These are phyloP conservation scores for Coelopa pilipes DNA, from an alignment of 2,888 invertebrate species.

Conservation along the genomic window DNA sequence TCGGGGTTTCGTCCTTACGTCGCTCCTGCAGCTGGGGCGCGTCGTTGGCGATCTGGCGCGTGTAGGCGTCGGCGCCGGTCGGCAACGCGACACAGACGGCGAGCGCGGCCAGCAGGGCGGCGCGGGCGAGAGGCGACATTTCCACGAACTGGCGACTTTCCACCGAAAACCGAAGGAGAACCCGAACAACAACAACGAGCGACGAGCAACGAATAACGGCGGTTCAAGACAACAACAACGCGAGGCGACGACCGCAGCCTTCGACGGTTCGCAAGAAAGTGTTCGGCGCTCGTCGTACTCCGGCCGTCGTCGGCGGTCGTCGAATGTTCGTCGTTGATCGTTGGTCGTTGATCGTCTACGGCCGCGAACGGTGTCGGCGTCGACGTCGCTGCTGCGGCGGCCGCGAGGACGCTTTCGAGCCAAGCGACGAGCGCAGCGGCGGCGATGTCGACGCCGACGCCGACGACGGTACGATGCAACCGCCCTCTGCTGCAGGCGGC, in stretches of 20 bases:
- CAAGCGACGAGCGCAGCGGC: neutral
- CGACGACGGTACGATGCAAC: too few relatives aligned
- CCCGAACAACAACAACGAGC: too few relatives aligned
- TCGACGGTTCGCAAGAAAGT: conserved; percentile 40
- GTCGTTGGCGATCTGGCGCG: conserved; percentile 62
- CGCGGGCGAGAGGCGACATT: neutral
- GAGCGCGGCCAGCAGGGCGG: neutral
- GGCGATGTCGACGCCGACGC: neutral
- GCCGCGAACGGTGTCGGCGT: too few relatives aligned
- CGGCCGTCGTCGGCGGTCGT: too few relatives aligned
- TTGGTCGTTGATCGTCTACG: too few relatives aligned
- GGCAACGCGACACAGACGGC: neutral
- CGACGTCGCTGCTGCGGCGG: neutral
- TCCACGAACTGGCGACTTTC: too few relatives aligned
- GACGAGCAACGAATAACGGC: too few relatives aligned
- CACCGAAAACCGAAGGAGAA: too few relatives aligned
- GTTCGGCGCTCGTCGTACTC: too few relatives aligned
- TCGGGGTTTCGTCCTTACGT: conserved; percentile 63
- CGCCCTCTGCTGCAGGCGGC: too few relatives aligned
- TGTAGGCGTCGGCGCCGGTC: conserved; percentile 47
- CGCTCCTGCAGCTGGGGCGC: conserved; percentile 66
- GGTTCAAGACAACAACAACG: too few relatives aligned
- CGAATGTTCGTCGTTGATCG: neutral
- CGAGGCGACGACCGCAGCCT: conserved; percentile 34
- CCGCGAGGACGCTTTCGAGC: neutral